Evolutionary conservation across 2,113 vertebrate species (phyloP).

Genomic region (Eublepharis macularius): DNA sequence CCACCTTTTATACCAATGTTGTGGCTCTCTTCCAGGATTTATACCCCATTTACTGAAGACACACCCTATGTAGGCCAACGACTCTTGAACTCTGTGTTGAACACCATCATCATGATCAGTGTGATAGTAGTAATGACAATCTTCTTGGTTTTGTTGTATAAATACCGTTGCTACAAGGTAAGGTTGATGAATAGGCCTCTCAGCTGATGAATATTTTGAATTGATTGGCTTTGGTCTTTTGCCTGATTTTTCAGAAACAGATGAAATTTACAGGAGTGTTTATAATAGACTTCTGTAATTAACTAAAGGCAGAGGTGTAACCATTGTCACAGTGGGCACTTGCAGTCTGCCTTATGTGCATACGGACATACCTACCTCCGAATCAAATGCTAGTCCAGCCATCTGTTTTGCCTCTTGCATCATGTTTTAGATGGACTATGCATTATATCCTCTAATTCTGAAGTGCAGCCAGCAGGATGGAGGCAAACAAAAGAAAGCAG

Average conservation of each 20-base stretch:
- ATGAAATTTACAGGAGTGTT: not conserved
- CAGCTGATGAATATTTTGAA: not conserved
- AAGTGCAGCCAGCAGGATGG: no score
- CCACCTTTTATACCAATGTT: slow-evolving; percentile 5
- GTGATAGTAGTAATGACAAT: slow-evolving; percentile 96
- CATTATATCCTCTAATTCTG: not conserved
- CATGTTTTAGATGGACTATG: not conserved
- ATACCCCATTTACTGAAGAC: slow-evolving; percentile 95
- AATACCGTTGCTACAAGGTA: slow-evolving; percentile 98
- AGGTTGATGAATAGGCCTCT: slow-evolving; percentile 13
- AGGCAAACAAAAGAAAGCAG: no score
- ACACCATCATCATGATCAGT: slow-evolving; percentile 97
- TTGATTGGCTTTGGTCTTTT: not conserved
- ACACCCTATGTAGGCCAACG: slow-evolving; percentile 87
- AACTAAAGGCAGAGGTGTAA: not conserved
- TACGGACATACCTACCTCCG: no score
- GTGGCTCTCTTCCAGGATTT: slow-evolving; percentile 82
- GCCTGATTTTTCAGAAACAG: not conserved
- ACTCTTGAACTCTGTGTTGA: slow-evolving; percentile 91
- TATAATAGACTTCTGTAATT: not conserved
- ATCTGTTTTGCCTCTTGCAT: no score
- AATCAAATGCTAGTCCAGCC: no score
- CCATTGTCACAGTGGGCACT: not conserved
- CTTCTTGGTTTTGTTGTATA: slow-evolving; percentile 93
- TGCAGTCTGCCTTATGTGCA: not conserved